Evolutionary conservation across 23 tunicate genomes (phyloP).

Genomic region (Ciona savignyi): DNA sequence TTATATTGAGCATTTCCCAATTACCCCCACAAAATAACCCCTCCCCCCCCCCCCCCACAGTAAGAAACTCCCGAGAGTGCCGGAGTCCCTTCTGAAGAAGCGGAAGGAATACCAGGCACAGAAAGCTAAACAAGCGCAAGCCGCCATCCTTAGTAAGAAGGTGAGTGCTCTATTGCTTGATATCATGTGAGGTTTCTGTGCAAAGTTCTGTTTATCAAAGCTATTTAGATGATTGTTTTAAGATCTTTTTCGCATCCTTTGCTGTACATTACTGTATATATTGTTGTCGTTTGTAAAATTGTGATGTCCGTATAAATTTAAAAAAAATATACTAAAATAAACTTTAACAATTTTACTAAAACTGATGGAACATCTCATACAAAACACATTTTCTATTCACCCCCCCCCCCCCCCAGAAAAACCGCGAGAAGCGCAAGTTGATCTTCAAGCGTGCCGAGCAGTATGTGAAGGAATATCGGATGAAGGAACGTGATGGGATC

Average conservation of each 20-base stretch:
- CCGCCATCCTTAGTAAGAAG: conserved; percentile 61
- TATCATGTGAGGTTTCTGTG: no score
- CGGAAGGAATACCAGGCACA: conserved; percentile 80
- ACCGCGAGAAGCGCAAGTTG: conserved; percentile 55
- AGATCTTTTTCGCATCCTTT: no score
- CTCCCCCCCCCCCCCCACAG: background rate
- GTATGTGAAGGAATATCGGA: conserved; percentile 70
- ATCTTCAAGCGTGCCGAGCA: conserved; percentile 91
- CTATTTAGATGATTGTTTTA: no score
- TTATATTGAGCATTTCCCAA: no score
- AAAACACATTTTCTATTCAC: background rate
- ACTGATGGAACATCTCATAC: no score
- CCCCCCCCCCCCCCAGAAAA: conserved; percentile 13
- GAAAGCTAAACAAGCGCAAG: conserved; percentile 64
- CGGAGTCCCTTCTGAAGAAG: conserved; percentile 82
- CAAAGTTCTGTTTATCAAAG: no score
- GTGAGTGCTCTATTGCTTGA: conserved; percentile 5
- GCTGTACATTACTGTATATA: no score
- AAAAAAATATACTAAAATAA: no score
- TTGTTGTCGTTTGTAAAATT: no score
- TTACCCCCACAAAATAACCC: no score
- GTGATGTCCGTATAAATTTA: no score
- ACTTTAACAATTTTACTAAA: no score
- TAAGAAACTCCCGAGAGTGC: conserved; percentile 68
- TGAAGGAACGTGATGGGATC: conserved; percentile 50